Evolutionary conservation across 2,797 vertebrate species (phyloP).

Genomic region (Micrastur ruficollis): DNA sequence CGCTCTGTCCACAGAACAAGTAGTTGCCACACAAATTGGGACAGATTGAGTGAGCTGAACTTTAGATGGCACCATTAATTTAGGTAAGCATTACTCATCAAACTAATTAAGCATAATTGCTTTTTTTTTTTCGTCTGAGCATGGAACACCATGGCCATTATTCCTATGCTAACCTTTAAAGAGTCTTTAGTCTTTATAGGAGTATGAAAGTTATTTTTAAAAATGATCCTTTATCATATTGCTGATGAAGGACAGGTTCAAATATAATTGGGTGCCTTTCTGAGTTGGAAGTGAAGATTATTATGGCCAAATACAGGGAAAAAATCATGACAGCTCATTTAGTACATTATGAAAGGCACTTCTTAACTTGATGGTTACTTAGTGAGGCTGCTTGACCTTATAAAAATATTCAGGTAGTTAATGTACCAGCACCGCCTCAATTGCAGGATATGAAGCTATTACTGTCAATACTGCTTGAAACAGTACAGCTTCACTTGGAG

Average conservation of each 20-base stretch:
- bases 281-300: background rate
- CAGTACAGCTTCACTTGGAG: background rate
- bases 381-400: constrained; percentile 10
- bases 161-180: background rate
- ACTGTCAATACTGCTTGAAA: background rate
- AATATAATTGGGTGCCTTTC: background rate
- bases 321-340: background rate
- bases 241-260: background rate
- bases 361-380: background rate
- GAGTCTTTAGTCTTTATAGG: background rate
- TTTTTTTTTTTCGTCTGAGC: background rate
- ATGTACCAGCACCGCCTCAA: background rate
- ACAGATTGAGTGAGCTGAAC: constrained; percentile 29
- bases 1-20: background rate
- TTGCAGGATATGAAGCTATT: background rate
- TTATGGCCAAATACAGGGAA: background rate
- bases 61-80: constrained; percentile 5
- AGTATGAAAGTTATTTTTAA: background rate
- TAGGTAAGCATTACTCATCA: constrained; percentile 8
- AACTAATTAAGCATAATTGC: constrained; percentile 25
- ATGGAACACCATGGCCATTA: background rate
- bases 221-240: background rate
- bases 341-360: background rate
- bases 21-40: constrained; percentile 5
- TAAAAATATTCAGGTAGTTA: constrained; percentile 11